Base-by-base conservation (phyloP, 2,113 vertebrate genomes). In the Conger conger region DNA sequence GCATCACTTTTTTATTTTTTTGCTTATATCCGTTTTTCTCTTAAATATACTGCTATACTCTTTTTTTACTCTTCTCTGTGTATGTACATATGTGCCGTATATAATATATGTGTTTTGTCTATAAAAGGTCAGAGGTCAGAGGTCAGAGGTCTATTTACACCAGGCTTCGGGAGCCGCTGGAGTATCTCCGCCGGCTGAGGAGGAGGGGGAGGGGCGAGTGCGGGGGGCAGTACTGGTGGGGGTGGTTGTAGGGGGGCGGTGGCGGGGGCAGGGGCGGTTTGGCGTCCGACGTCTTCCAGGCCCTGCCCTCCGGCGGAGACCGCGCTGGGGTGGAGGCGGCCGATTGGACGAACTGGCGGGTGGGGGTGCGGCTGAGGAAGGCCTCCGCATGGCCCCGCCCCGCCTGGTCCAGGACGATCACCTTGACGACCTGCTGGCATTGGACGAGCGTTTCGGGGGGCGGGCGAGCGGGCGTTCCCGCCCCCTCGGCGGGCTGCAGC, bases 391-490 rank as follows among this genome's bases (percentile, higher is more conserved):
- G 96, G 86, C 97, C 96, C 83, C 96, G 95, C 91, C 97, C 96
- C 90, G 96, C 95, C 94, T 97, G 96, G 96, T 99, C 98, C 90
- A 99, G 91, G 93, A 99, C 97, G 93, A 99, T 97, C 95, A 99
- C 97, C 95, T 99, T 99, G 93, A 99, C 97, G 90, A 99, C 98
- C 94, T 99, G 97, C 94, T 99, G 98, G 94, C 98, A 99, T 96
- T 99, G 98, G 93, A 99, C 96, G 93, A 99, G 97, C 45, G 97
- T 96, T 91, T 98, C 97, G 0, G 96, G 96, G 84, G 89, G 92
- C 94, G 94, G 96, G 92, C 8, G 57, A 27, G 92, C 93, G 86
- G 95, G 93, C 91, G 92, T 95, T 93, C 92, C 93, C 83, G 94
- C 91, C 93, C 92, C 93, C 83, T 93, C 91, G 82, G 94, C 91